Evolutionary conservation across 64 coral and sea anemone species (phyloP).

Genomic region (Montipora capricornis): DNA sequence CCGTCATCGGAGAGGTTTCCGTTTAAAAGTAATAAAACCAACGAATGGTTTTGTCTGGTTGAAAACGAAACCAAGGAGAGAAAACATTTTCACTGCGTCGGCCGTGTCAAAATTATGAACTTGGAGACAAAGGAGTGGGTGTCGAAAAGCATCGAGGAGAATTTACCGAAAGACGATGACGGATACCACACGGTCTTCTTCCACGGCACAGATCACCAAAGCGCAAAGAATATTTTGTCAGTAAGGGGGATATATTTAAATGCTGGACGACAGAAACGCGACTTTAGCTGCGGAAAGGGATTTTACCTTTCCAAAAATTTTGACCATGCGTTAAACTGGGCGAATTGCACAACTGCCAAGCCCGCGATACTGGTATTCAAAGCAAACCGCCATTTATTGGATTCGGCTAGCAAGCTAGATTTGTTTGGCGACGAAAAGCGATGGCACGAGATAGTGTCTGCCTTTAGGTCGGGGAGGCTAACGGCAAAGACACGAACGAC

Average conservation of each 20-base stretch:
- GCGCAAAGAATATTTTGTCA: slow-evolving; percentile 58
- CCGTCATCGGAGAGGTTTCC: neutral
- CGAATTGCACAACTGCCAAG: slow-evolving; percentile 2
- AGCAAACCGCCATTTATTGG: too few species aligned
- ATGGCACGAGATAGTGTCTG: too few species aligned
- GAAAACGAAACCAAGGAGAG: neutral
- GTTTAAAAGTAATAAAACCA: neutral
- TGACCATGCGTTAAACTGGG: slow-evolving; percentile 30
- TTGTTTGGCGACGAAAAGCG: too few species aligned
- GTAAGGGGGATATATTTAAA: slow-evolving; percentile 53
- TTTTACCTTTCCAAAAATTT: slow-evolving; percentile 66
- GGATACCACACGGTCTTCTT: slow-evolving; percentile 15
- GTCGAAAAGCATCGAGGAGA: neutral
- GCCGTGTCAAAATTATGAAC: neutral
- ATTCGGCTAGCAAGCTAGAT: too few species aligned
- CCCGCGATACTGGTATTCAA: slow-evolving; percentile 38
- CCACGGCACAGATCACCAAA: neutral
- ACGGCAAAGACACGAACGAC: too few species aligned
- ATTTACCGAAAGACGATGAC: neutral
- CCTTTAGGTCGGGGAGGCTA: too few species aligned
- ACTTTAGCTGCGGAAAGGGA: slow-evolving; percentile 73
- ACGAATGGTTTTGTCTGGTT: neutral
- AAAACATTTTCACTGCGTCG: neutral
- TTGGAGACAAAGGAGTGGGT: neutral
- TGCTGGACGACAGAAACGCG: neutral